These are phyloP conservation scores for Ectemnius cavifrons DNA, from an alignment of 2,888 invertebrate species.

Conservation along the genomic window DNA sequence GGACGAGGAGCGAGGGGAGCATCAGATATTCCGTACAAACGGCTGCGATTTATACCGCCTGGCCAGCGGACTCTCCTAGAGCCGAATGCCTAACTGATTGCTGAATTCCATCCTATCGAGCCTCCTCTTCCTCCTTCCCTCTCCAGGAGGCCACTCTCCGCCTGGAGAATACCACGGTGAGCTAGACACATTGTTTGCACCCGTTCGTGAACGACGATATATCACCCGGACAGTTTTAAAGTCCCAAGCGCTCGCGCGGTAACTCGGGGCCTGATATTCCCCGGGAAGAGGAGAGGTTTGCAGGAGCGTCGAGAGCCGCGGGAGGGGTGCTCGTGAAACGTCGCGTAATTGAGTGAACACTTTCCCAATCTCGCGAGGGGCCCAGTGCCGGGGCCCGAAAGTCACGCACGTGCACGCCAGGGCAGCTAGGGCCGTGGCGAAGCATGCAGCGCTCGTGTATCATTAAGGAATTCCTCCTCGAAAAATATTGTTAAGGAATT, in stretches of 20 bases:
- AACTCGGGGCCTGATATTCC: neutral
- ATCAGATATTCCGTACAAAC: constrained; percentile 62
- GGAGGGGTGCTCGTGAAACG: constrained; percentile 1
- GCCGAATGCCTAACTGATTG: constrained; percentile 62
- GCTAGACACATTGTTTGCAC: constrained; percentile 31
- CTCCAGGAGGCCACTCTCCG: constrained; percentile 10
- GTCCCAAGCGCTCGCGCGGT: neutral
- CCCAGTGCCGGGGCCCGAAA: constrained; percentile 11
- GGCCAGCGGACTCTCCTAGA: constrained; percentile 46
- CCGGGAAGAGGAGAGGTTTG: neutral
- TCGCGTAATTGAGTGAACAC: constrained; percentile 28
- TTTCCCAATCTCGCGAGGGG: constrained; percentile 28
- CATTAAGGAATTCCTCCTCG: constrained; percentile 43
- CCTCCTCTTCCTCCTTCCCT: constrained; percentile 26
- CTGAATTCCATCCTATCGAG: constrained; percentile 61
- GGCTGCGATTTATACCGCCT: constrained; percentile 53
- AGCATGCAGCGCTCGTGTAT: constrained; percentile 36
- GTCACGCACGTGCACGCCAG: constrained; percentile 23
- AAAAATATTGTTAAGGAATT: constrained; percentile 44
- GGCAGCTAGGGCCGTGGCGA: neutral
- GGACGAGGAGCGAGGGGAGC: constrained; percentile 35
- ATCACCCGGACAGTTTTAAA: constrained; percentile 7
- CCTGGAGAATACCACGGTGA: constrained; percentile 30
- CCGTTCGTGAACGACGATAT: constrained; percentile 22
- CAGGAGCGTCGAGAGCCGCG: neutral